Evolutionary conservation across 2,113 vertebrate genomes (phyloP).

Genomic region (Aptenodytes forsteri): DNA sequence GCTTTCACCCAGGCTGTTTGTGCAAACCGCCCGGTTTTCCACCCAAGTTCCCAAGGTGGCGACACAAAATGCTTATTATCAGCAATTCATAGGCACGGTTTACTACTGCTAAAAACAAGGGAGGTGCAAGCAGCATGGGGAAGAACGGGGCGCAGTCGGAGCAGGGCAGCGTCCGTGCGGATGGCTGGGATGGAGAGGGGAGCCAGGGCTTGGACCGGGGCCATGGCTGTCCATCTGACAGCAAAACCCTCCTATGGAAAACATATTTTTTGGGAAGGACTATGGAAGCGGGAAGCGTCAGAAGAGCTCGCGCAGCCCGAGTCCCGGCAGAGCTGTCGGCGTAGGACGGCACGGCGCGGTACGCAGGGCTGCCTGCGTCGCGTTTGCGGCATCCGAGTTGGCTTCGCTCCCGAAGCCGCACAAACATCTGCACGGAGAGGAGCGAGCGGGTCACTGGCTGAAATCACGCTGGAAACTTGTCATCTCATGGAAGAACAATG

Average conservation of each 20-base stretch:
- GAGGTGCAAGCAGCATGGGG: not conserved
- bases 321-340: not conserved
- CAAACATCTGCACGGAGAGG: conserved; percentile 46
- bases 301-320: not conserved
- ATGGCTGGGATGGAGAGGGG: not conserved
- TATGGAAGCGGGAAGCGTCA: not conserved
- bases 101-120: too few relatives aligned
- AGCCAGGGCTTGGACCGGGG: not conserved
- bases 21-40: not conserved
- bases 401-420: conserved; percentile 44
- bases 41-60: not conserved
- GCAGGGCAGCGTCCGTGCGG: accelerated
- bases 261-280: not conserved
- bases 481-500: not conserved
- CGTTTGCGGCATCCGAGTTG: conserved; percentile 18
- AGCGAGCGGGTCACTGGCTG: conserved; percentile 7
- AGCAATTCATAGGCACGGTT: too few relatives aligned
- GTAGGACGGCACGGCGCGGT: not conserved
- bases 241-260: not conserved
- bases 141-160: not conserved
- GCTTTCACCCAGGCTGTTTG: not conserved
- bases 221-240: not conserved
- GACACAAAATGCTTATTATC: not conserved
- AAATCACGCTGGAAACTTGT: conserved; percentile 42
- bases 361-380: not conserved